These are phyloP conservation scores for Aplodontia rufa DNA, from an alignment of 2,113 vertebrate species.

Conservation along the genomic window DNA sequence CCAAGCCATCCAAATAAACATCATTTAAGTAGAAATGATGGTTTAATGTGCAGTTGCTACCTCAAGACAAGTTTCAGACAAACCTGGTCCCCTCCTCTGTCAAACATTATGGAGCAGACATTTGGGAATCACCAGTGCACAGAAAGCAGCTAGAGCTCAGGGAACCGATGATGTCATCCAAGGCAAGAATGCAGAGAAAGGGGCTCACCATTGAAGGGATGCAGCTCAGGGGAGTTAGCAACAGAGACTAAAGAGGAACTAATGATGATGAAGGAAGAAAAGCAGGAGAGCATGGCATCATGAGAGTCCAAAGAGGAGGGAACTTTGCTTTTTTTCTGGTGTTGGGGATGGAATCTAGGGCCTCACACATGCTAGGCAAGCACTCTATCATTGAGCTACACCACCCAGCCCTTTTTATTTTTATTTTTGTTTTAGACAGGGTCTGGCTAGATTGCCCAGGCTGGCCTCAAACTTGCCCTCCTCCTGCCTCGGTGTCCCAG, in stretches of 20 bases:
- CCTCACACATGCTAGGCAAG: too few species aligned
- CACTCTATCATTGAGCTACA: neutral
- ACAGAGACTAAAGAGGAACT: neutral
- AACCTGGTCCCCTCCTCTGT: neutral
- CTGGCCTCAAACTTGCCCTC: neutral
- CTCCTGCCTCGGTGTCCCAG: neutral
- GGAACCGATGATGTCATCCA: neutral
- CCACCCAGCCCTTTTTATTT: neutral
- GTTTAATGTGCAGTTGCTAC: neutral
- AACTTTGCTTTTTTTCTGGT: neutral
- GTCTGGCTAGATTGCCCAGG: neutral
- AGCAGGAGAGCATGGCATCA: neutral
- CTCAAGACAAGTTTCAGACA: neutral
- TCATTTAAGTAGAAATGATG: neutral
- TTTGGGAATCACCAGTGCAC: neutral
- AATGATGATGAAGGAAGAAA: neutral
- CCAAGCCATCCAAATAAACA: neutral
- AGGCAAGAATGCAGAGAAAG: neutral
- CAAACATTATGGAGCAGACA: neutral
- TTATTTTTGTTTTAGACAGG: neutral
- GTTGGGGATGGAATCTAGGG: neutral
- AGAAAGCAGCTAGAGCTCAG: neutral
- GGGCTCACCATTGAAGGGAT: neutral
- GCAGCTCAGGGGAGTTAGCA: neutral
- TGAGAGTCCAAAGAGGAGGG: neutral